These are phyloP conservation scores for Imbricaverruca yamaguchii DNA, from an alignment of 2,888 invertebrate species.

Conservation along the genomic window DNA sequence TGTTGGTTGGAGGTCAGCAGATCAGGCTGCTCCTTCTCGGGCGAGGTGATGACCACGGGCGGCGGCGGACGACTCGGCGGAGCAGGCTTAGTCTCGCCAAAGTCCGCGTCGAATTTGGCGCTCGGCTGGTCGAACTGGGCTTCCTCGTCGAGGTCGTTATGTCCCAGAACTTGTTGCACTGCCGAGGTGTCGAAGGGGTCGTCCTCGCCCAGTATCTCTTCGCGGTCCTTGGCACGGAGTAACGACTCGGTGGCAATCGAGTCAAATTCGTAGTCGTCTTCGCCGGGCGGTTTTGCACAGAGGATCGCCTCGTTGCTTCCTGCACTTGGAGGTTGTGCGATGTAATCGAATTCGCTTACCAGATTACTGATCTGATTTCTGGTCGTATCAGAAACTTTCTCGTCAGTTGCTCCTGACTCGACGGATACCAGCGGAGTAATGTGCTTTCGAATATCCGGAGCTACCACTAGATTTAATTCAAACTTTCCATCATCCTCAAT, in stretches of 20 bases:
- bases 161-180: slow-evolving; percentile 38
- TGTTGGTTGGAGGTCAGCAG: slow-evolving; percentile 20
- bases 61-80: not conserved
- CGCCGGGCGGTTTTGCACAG: slow-evolving; percentile 39
- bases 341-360: slow-evolving; percentile 37
- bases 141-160: slow-evolving; percentile 25
- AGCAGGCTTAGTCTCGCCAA: not conserved
- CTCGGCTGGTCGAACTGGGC: not conserved
- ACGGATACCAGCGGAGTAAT: slow-evolving; percentile 24
- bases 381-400: not conserved
- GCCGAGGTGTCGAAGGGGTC: slow-evolving; percentile 48
- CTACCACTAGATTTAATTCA: slow-evolving; percentile 27
- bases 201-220: slow-evolving; percentile 24
- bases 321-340: slow-evolving; percentile 30
- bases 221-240: slow-evolving; percentile 3
- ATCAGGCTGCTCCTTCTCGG: slow-evolving; percentile 11
- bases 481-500: slow-evolving; percentile 10
- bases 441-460: slow-evolving; percentile 25
- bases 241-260: slow-evolving; percentile 27
- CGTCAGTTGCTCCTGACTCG: slow-evolving; percentile 10
- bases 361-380: slow-evolving; percentile 28
- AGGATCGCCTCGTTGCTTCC: slow-evolving; percentile 30
- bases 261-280: slow-evolving; percentile 42
- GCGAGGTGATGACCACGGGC: slow-evolving; percentile 22
- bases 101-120: slow-evolving; percentile 33